Evolutionary conservation across 2,888 invertebrate species (phyloP).

Genomic region (Morpho helenor): DNA sequence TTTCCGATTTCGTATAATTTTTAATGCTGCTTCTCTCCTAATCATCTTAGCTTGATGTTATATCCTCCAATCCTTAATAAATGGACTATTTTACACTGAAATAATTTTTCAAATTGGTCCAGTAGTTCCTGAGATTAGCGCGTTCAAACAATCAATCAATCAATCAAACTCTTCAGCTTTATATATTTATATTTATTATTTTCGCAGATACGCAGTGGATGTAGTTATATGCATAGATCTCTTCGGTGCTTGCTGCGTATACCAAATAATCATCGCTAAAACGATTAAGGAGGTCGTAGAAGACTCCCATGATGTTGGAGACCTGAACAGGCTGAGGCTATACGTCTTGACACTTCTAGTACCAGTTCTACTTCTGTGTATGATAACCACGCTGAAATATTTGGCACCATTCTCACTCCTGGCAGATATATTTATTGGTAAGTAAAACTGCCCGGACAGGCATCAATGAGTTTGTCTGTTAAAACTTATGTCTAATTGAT

Average conservation of each 20-base stretch:
- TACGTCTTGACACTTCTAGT: constrained; percentile 53
- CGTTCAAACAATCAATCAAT: too few relatives aligned
- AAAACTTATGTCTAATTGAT: too few relatives aligned
- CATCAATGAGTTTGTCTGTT: too few relatives aligned
- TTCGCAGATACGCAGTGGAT: constrained; percentile 55
- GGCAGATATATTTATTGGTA: constrained; percentile 66
- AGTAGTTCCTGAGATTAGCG: too few relatives aligned
- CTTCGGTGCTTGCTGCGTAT: constrained; percentile 68
- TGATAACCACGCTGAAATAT: constrained; percentile 68
- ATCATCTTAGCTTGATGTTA: too few relatives aligned
- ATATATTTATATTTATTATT: background rate
- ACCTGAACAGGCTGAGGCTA: constrained; percentile 44
- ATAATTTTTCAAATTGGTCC: too few relatives aligned
- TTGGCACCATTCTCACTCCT: constrained; percentile 63
- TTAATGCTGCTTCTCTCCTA: too few relatives aligned
- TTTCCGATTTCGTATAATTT: too few relatives aligned
- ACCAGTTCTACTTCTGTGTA: constrained; percentile 60
- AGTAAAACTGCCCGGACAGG: constrained; percentile 16
- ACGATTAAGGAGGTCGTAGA: constrained; percentile 56
- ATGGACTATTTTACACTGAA: too few relatives aligned
- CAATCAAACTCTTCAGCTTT: too few relatives aligned
- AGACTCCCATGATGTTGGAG: constrained; percentile 26
- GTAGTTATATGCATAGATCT: constrained; percentile 59
- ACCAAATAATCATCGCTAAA: constrained; percentile 68
- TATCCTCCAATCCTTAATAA: too few relatives aligned